These are phyloP conservation scores for Porites divaricata DNA, from an alignment of 92 coral and sea anemone genomes.

Conservation along the genomic window DNA sequence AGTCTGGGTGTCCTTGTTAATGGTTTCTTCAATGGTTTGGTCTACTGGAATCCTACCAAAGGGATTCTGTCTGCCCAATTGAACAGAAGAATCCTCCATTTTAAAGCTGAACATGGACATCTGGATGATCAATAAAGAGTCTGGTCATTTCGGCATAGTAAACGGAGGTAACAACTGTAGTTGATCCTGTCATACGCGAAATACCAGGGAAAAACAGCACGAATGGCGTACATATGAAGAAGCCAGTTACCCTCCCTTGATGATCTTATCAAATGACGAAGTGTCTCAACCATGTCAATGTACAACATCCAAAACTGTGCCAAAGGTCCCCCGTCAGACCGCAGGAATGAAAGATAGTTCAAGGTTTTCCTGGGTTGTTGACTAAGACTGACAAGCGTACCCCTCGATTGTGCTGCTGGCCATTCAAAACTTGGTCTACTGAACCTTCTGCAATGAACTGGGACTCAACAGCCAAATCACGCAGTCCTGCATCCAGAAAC, in stretches of 20 bases:
- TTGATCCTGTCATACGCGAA: slow-evolving; percentile 37
- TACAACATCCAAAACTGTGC: slow-evolving; percentile 29
- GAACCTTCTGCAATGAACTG: neutral
- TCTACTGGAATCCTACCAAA: slow-evolving; percentile 64
- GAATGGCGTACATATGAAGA: no score
- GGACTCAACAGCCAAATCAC: no score
- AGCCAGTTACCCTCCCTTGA: no score
- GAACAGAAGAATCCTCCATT: slow-evolving; percentile 50
- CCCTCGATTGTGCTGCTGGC: slow-evolving; percentile 28
- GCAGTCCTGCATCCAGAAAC: no score
- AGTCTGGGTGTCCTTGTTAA: slow-evolving; percentile 70
- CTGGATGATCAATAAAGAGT: slow-evolving; percentile 52
- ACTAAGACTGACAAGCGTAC: neutral
- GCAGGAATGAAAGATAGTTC: slow-evolving; percentile 25
- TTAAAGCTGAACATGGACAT: slow-evolving; percentile 34
- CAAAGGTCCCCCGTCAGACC: slow-evolving; percentile 10
- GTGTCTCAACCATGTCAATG: slow-evolving; percentile 4
- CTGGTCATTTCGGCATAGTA: slow-evolving; percentile 47
- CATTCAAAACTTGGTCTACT: slow-evolving; percentile 11
- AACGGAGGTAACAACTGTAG: slow-evolving; percentile 33
- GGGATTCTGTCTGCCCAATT: slow-evolving; percentile 22
- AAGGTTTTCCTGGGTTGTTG: neutral
- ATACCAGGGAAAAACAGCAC: slow-evolving; percentile 26
- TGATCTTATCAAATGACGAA: neutral
- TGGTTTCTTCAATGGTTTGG: slow-evolving; percentile 69